Percentiles rank a stretch among this genome's conserved stretches.
phyloP scores from a whole-genome alignment of 2,888 invertebrate genomes.

The Ceramica pisi region DNA sequence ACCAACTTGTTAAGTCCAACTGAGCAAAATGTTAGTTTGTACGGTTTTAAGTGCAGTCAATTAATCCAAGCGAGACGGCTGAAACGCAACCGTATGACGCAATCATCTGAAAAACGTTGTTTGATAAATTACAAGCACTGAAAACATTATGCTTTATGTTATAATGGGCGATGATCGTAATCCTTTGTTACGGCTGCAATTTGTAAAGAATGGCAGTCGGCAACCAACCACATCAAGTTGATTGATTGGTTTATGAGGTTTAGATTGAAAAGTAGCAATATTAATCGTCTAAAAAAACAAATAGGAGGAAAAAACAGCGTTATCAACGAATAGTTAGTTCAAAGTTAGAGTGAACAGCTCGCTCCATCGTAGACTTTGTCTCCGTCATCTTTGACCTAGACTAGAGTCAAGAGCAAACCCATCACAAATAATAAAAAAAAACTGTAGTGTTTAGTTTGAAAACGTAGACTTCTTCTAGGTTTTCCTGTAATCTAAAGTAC shows the following conservation, averaged over 20 bases:
- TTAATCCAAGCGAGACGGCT: slow-evolving; percentile 39
- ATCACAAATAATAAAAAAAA: no score
- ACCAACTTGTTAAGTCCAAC: not conserved
- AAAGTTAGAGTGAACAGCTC: no score
- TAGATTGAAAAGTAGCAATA: not conserved
- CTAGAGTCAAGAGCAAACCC: no score
- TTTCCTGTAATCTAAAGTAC: not conserved
- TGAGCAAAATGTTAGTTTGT: not conserved
- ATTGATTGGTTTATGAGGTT: slow-evolving; percentile 32
- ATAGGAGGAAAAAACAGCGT: not conserved
- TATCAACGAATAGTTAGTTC: no score
- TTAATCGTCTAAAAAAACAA: not conserved
- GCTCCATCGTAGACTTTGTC: no score
- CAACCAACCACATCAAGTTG: slow-evolving; percentile 2
- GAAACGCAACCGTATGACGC: slow-evolving; percentile 46
- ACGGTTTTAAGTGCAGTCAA: slow-evolving; percentile 44
- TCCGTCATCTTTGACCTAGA: no score
- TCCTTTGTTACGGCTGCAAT: slow-evolving; percentile 30
- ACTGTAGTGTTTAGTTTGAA: no score
- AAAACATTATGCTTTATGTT: slow-evolving; percentile 35
- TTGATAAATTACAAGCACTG: slow-evolving; percentile 21
- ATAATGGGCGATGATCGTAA: slow-evolving; percentile 45
- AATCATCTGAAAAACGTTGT: slow-evolving; percentile 44
- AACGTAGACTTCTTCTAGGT: no score
- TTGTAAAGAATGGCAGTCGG: not conserved